A percentile compares a stretch with the other conserved stretches of the same genome.
Conservation (phyloP, 2,113 vertebrate genomes). For the Bubo blakistoni region DNA sequence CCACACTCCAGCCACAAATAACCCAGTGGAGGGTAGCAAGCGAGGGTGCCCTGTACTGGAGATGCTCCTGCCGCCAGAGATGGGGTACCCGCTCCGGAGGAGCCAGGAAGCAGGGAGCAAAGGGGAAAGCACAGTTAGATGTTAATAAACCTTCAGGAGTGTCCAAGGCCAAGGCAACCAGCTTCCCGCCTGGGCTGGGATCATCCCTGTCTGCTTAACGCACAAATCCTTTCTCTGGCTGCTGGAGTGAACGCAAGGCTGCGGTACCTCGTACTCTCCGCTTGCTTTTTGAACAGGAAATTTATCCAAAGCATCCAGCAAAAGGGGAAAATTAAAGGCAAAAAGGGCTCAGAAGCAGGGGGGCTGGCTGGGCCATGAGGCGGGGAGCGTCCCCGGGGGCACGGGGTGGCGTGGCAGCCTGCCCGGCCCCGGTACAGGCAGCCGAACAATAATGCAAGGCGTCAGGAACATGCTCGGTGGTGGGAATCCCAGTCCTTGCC, state of each 20-base stretch:
- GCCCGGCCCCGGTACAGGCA: not conserved
- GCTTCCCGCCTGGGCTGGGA: rapidly evolving
- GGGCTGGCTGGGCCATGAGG: not conserved
- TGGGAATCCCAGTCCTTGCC: conserved; percentile 59
- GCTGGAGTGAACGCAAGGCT: rapidly evolving
- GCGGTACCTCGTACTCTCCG: rapidly evolving
- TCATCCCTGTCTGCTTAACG: not conserved
- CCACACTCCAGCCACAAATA: not conserved
- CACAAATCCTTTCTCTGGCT: not conserved
- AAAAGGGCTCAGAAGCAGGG: not conserved
- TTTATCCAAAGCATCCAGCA: not conserved
- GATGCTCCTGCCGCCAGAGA: not conserved
- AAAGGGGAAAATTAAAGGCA: not conserved
- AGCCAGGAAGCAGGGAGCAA: not conserved
- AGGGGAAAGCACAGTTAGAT: not conserved
- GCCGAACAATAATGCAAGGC: not conserved
- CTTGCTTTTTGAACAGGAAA: not conserved
- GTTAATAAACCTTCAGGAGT: not conserved
- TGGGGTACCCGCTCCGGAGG: not conserved
- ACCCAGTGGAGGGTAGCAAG: rapidly evolving
- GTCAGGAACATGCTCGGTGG: not conserved
- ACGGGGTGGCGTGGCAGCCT: not conserved
- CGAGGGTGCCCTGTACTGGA: rapidly evolving
- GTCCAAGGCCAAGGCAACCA: not conserved
- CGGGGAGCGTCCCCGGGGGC: not conserved